Percentiles rank a stretch among this genome's conserved stretches.
Conservation (phyloP, 2,888 invertebrate species). For the Idaea aversata region DNA sequence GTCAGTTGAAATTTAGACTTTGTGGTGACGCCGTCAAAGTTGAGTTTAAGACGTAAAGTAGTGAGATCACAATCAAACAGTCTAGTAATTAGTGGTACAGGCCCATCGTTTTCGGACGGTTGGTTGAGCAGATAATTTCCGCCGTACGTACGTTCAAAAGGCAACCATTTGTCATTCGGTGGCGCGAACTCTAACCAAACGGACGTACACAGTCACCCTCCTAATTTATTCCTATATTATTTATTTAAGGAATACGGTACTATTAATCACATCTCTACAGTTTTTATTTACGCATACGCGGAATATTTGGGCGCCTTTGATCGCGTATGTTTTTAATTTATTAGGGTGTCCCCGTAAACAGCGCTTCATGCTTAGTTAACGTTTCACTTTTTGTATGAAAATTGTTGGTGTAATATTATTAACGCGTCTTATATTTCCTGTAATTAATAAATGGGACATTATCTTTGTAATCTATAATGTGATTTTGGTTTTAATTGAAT, state of each 20-base stretch:
- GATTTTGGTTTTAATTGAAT: constrained; percentile 9
- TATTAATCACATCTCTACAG: constrained; percentile 77
- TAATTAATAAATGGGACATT: constrained; percentile 23
- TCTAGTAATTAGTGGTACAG: constrained; percentile 78
- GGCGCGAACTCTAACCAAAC: constrained; percentile 67
- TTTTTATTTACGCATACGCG: constrained; percentile 73
- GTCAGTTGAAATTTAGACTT: constrained; percentile 41
- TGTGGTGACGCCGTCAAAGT: constrained; percentile 38
- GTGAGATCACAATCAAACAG: constrained; percentile 73
- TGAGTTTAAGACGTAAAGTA: constrained; percentile 36
- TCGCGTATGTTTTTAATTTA: constrained; percentile 64
- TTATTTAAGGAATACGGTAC: constrained; percentile 78
- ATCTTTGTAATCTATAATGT: constrained; percentile 17
- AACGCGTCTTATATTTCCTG: constrained; percentile 25
- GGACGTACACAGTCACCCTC: constrained; percentile 68
- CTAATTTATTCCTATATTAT: constrained; percentile 80
- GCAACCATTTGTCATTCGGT: constrained; percentile 76
- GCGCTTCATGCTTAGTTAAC: constrained; percentile 44
- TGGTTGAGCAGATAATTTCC: constrained; percentile 79
- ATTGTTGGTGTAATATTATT: constrained; percentile 27
- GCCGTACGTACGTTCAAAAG: constrained; percentile 72
- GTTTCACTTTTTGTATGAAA: constrained; percentile 30
- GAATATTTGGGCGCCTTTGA: constrained; percentile 66
- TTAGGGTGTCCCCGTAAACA: constrained; percentile 51
- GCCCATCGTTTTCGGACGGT: constrained; percentile 70